Evolutionary conservation across 2,888 invertebrate genomes (phyloP).

Genomic region (Trissoscelio sp.): DNA sequence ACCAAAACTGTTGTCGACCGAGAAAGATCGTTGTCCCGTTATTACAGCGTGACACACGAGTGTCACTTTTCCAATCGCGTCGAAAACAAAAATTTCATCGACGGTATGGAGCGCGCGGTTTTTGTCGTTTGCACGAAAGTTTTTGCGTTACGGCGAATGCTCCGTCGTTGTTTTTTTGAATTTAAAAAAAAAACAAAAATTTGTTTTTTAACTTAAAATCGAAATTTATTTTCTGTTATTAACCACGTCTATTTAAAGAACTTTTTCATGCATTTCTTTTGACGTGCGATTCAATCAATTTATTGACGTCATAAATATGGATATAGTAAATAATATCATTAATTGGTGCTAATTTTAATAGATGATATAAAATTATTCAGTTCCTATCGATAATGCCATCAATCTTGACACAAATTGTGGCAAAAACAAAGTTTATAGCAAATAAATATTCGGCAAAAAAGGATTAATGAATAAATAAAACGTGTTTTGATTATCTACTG

Average conservation of each 20-base stretch:
- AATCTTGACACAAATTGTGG: conserved; percentile 17
- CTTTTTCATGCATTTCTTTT: conserved; percentile 6
- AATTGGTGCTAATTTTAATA: conserved; percentile 18
- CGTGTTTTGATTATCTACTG: conserved; percentile 14
- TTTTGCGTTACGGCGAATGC: conserved; percentile 28
- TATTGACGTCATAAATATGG: not conserved
- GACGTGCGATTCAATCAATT: not conserved
- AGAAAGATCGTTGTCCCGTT: conserved; percentile 44
- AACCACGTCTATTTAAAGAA: conserved; percentile 4
- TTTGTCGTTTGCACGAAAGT: conserved; percentile 19
- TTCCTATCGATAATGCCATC: not conserved
- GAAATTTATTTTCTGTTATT: not conserved
- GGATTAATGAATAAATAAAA: conserved; percentile 8
- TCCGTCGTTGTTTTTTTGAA: not conserved
- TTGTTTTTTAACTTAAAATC: too few relatives aligned
- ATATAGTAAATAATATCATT: conserved; percentile 8
- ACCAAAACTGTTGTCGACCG: conserved; percentile 7
- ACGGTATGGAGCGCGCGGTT: not conserved
- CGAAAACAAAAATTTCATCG: not conserved
- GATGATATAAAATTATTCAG: not conserved
- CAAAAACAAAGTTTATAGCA: conserved; percentile 4
- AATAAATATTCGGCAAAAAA: conserved; percentile 8
- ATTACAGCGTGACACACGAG: conserved; percentile 13
- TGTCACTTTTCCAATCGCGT: conserved; percentile 21
- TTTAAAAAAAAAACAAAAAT: not conserved